A percentile compares a stretch with the other conserved stretches of the same genome.
Conservation (phyloP, 1,140 invertebrate species). For the Brachystomella parvula region DNA sequence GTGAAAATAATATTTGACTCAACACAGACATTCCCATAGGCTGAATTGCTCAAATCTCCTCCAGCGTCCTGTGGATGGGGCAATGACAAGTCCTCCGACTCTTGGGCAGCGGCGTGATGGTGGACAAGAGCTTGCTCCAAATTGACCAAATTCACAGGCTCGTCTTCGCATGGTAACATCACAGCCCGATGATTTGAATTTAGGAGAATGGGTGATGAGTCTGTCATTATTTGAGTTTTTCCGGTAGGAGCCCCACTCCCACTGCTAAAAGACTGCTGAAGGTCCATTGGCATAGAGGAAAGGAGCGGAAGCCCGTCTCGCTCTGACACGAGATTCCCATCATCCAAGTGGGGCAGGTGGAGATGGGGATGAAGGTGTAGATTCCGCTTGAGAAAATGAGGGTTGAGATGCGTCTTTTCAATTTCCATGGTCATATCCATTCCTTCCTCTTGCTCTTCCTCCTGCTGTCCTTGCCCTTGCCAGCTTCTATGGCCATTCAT, state of each 20-base stretch:
- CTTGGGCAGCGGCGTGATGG: conserved; percentile 17
- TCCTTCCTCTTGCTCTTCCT: conserved; percentile 30
- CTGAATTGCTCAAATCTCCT: not conserved
- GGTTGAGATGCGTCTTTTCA: conserved; percentile 5
- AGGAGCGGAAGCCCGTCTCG: conserved; percentile 26
- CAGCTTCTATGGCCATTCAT: conserved; percentile 18
- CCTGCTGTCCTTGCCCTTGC: conserved; percentile 11
- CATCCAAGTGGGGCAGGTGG: conserved; percentile 13
- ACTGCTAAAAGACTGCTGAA: conserved; percentile 26
- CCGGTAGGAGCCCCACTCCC: not conserved
- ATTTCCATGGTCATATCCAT: conserved; percentile 35
- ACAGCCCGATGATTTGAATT: not conserved
- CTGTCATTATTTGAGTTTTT: not conserved
- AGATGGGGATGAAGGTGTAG: not conserved
- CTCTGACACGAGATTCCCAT: conserved; percentile 29
- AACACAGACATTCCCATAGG: not conserved
- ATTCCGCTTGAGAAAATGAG: not conserved
- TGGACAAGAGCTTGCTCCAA: conserved; percentile 20
- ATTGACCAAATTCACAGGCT: conserved; percentile 36
- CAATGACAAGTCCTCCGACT: not conserved
- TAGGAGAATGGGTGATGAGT: not conserved
- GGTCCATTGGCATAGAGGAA: conserved; percentile 31
- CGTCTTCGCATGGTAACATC: conserved; percentile 20
- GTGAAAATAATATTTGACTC: not conserved
- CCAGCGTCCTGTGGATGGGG: not conserved